Evolutionary conservation across 2,113 vertebrate species (phyloP), one percentile per base, ranked within the genome.

Genomic region (Zapornia atra): DNA sequence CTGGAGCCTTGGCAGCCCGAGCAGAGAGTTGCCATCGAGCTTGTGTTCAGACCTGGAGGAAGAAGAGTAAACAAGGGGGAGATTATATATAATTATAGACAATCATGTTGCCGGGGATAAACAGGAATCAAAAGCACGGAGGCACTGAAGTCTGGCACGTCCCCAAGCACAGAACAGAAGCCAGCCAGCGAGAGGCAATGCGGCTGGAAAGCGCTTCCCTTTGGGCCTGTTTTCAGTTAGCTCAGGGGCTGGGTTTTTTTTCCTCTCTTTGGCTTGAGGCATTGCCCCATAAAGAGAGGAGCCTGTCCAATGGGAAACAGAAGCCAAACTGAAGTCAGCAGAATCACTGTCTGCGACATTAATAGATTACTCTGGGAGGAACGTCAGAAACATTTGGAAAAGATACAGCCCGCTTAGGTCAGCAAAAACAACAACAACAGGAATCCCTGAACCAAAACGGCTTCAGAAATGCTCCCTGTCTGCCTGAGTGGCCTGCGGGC

Each of bases 61-160:
- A 97, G 96, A 94, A 95, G 97, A 96, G 96, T 97, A 98, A 98
- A 98, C 97, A 97, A 97, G 96, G 64, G 94, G 95, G 87, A 98
- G 97, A 98, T 98, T 98, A 98, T 95, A 94, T 94, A 82, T 98
- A 98, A 98, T 98, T 98, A 98, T n/a, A 98, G 97, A 95, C 97
- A 98, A 98, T 97, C 97, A 94, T 51, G 94, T 96, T 96, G 96
- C 95, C 9, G 69, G 91, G 97, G 94, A 96, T 98, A 98, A 98
- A 98, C 97, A 98, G 94, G 96, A 97, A 97, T 98, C 96, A 97
- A 94, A 97, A 98, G 96, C 95, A 83, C 46, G 72, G 97, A 98
- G 98, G 98, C 97, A 94, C 95, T 8, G 84, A 81, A 97, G 94
- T 61, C 93, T 98, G 98, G 98, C 97, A 89, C 77, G 7, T 66